These are phyloP conservation scores for Pavo muticus DNA, from an alignment of 2,113 vertebrate species.

Conservation along the genomic window DNA sequence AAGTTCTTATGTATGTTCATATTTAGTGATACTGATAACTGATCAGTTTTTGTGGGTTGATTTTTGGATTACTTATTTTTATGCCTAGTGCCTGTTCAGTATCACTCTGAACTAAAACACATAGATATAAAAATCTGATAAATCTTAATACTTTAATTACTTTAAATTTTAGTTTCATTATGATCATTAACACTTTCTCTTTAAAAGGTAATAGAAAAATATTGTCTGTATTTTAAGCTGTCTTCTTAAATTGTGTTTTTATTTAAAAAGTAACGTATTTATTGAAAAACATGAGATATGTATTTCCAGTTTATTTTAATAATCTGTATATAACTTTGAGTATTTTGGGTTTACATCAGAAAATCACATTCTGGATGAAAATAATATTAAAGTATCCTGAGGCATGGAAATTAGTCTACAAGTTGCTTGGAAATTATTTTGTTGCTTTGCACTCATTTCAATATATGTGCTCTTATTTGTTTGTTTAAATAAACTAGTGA, in stretches of 20 bases:
- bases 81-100: background rate
- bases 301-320: background rate
- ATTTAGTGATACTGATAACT: constrained; percentile 28
- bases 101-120: background rate
- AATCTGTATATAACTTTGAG: background rate
- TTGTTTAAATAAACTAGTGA: background rate
- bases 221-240: background rate
- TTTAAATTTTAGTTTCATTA: background rate
- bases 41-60: constrained; percentile 5
- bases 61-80: constrained; percentile 45
- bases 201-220: background rate
- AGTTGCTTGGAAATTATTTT: background rate
- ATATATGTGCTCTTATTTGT: background rate
- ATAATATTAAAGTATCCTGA: background rate
- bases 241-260: background rate
- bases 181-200: background rate
- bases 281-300: background rate
- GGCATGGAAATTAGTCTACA: background rate
- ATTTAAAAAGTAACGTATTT: background rate
- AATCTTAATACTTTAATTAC: background rate
- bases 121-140: background rate
- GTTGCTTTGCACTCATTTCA: background rate
- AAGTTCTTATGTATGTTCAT: background rate
- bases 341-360: background rate
- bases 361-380: background rate